A percentile compares a stretch with the other conserved stretches of the same genome.
phyloP scores from a whole-genome alignment of 2,113 vertebrate genomes.

The Scortum barcoo region DNA sequence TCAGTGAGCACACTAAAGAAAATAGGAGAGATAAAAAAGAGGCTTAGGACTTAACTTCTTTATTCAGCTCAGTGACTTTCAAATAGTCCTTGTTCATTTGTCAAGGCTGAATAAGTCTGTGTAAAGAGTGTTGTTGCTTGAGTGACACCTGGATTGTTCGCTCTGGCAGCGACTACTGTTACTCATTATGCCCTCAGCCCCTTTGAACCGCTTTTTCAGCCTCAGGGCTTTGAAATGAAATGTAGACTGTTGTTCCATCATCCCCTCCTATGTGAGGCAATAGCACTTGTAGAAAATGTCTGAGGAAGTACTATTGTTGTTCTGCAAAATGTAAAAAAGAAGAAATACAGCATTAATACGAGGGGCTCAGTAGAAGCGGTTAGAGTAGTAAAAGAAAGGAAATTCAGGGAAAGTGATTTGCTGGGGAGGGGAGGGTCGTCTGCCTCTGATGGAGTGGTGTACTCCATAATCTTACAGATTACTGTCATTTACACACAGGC shows the following conservation, averaged over 20 bases:
- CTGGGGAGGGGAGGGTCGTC: background rate
- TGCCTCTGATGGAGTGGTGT: slow-evolving; percentile 35
- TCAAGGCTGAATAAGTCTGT: slow-evolving; percentile 71
- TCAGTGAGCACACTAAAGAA: slow-evolving; percentile 50
- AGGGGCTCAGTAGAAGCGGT: background rate
- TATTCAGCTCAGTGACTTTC: slow-evolving; percentile 76
- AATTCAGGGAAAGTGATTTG: slow-evolving; percentile 12
- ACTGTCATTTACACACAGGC: slow-evolving; percentile 60
- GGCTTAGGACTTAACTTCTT: slow-evolving; percentile 77
- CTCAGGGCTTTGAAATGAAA: slow-evolving; percentile 63
- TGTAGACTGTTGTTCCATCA: slow-evolving; percentile 47
- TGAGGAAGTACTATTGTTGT: slow-evolving; percentile 12
- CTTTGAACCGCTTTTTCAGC: slow-evolving; percentile 45
- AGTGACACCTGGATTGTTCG: slow-evolving; percentile 72
- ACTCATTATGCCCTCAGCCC: slow-evolving; percentile 57
- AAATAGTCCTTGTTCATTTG: slow-evolving; percentile 76
- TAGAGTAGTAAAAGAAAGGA: slow-evolving; percentile 3
- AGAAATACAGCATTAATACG: background rate
- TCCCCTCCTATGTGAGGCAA: slow-evolving; percentile 36
- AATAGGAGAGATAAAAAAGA: slow-evolving; percentile 69
- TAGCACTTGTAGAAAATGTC: slow-evolving; percentile 12
- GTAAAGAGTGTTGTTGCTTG: slow-evolving; percentile 65
- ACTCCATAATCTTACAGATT: slow-evolving; percentile 59
- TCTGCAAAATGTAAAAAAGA: slow-evolving; percentile 3
- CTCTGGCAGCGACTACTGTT: slow-evolving; percentile 64